Conservation (phyloP, 2,113 vertebrate species). For the Plotosus lineatus region DNA sequence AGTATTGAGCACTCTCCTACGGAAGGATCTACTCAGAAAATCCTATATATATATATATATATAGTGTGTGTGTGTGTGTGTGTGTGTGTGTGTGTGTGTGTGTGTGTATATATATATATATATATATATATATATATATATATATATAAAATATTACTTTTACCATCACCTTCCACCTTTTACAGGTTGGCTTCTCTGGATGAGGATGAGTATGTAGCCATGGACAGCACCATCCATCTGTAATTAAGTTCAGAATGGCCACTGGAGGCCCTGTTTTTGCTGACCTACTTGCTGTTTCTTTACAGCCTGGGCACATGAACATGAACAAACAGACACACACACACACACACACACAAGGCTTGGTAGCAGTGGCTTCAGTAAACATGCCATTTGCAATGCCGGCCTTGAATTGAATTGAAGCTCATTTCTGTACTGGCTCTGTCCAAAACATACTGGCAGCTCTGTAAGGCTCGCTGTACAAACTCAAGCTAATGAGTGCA, state of each 20-base stretch:
- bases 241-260: not conserved
- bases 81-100: too few relatives aligned
- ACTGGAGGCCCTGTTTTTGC: constrained; percentile 30
- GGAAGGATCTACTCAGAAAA: too few relatives aligned
- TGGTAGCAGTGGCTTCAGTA: constrained; percentile 37
- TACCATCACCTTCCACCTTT: not conserved
- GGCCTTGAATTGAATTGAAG: constrained; percentile 35
- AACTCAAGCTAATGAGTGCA: constrained; percentile 34
- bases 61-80: too few relatives aligned
- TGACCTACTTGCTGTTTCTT: constrained; percentile 35
- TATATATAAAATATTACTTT: not conserved
- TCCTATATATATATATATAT: too few relatives aligned
- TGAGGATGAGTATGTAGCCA: constrained; percentile 2
- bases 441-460: not conserved
- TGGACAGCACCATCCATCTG: not conserved
- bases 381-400: constrained; percentile 3
- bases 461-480: constrained; percentile 11
- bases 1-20: too few relatives aligned
- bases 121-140: too few relatives aligned
- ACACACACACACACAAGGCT: not conserved
- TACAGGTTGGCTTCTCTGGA: not conserved
- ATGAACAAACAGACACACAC: not conserved
- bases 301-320: not conserved
- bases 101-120: too few relatives aligned
- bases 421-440: not conserved